These are phyloP conservation scores for Eupristina koningsbergeri DNA, from an alignment of 1,140 invertebrate species.

Conservation along the genomic window DNA sequence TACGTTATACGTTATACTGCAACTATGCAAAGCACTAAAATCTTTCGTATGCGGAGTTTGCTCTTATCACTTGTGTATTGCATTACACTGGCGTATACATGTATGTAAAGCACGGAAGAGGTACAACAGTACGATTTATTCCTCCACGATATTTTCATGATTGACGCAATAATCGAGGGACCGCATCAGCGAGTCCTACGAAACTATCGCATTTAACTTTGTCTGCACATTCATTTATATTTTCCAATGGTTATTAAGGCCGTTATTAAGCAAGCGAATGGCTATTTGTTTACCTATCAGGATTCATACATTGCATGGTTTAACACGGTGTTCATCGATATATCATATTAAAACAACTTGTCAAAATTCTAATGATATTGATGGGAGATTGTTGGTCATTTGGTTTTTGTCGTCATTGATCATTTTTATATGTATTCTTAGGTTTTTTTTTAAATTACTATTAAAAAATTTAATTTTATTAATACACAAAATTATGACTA, in stretches of 20 bases:
- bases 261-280: background rate
- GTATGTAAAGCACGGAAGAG: background rate
- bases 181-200: background rate
- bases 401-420: too few species aligned
- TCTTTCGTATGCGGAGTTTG: background rate
- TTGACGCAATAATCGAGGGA: background rate
- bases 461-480: too few species aligned
- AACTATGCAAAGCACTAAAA: background rate
- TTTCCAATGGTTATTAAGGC: background rate
- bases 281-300: too few species aligned
- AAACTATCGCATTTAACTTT: constrained; percentile 18
- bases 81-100: background rate
- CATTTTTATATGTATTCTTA: too few species aligned
- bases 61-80: background rate
- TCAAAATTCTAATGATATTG: too few species aligned
- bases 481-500: too few species aligned
- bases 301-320: too few species aligned
- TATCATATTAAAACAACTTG: too few species aligned
- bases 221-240: background rate
- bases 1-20: too few species aligned
- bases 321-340: too few species aligned
- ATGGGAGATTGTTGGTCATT: too few species aligned
- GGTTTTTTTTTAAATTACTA: too few species aligned
- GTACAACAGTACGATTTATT: background rate
- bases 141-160: background rate